These are phyloP conservation scores for Pseudoatta argentina DNA, from an alignment of 1,140 invertebrate genomes.

Conservation along the genomic window DNA sequence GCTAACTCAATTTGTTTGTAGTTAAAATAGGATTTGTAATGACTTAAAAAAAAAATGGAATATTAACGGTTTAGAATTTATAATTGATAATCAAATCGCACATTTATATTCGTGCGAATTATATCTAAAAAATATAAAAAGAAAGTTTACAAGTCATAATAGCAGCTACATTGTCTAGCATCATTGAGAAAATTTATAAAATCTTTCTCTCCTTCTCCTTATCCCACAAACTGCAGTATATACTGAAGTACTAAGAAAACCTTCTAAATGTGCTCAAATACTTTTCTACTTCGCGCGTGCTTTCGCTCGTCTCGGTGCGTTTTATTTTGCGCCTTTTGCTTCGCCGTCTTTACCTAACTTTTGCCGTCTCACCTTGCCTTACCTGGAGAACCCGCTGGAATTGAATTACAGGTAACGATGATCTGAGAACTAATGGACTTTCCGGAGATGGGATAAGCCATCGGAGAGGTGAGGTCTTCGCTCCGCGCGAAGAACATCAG, in stretches of 20 bases:
- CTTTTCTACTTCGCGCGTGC: conserved; percentile 40
- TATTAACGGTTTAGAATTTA: conserved; percentile 11
- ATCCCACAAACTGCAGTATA: not conserved
- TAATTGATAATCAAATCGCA: conserved; percentile 9
- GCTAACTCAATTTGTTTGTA: conserved; percentile 60
- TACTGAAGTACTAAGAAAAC: conserved; percentile 32
- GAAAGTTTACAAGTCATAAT: conserved; percentile 2
- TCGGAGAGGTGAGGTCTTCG: conserved; percentile 2
- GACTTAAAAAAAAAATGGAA: conserved; percentile 5
- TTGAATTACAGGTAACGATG: conserved; percentile 71
- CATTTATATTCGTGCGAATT: conserved; percentile 23
- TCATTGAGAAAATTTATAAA: conserved; percentile 7
- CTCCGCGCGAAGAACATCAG: not conserved
- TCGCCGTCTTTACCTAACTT: conserved; percentile 40
- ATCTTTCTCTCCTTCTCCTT: not conserved
- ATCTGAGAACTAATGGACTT: conserved; percentile 75
- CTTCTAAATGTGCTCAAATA: conserved; percentile 49
- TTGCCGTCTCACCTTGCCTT: conserved; percentile 53
- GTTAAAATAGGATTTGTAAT: not conserved
- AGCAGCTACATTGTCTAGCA: not conserved
- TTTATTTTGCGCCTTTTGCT: conserved; percentile 46
- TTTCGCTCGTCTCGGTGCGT: conserved; percentile 26
- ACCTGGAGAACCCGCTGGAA: conserved; percentile 63
- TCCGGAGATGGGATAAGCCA: conserved; percentile 55
- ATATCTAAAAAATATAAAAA: too few species aligned